Evolutionary conservation across 2,888 invertebrate species (phyloP).

Genomic region (Pyralis farinalis): DNA sequence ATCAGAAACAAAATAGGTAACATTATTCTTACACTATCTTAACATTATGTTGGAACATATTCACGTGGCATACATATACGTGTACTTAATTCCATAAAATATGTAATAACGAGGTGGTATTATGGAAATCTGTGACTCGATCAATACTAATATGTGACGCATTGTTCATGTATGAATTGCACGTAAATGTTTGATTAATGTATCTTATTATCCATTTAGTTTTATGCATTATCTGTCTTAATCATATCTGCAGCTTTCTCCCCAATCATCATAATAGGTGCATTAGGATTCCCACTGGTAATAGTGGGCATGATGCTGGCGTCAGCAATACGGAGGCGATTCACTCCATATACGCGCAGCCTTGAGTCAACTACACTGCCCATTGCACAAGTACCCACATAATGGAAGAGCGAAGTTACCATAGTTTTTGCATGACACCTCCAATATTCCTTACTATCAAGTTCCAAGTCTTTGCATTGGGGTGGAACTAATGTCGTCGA

Average conservation of each 20-base stretch:
- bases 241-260: conserved; percentile 90
- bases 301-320: conserved; percentile 89
- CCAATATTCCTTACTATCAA: conserved; percentile 27
- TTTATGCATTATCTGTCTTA: conserved; percentile 47
- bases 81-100: too few relatives aligned
- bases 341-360: conserved; percentile 84
- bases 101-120: too few relatives aligned
- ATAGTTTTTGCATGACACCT: conserved; percentile 21
- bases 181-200: too few relatives aligned
- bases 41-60: too few relatives aligned
- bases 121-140: too few relatives aligned
- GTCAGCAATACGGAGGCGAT: conserved; percentile 84
- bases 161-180: too few relatives aligned
- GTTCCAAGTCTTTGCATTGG: conserved; percentile 4
- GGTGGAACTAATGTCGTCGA: conserved; percentile 25
- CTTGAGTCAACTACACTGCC: conserved; percentile 42
- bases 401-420: conserved; percentile 14
- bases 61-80: too few relatives aligned
- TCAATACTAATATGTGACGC: too few relatives aligned
- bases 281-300: conserved; percentile 88
- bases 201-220: too few relatives aligned
- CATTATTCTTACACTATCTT: too few relatives aligned
- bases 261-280: conserved; percentile 88
- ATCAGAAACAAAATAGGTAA: too few relatives aligned
- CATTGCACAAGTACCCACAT: conserved; percentile 22